Base-by-base conservation (phyloP, 2,797 vertebrate species). In the Premnoplex brunnescens region DNA sequence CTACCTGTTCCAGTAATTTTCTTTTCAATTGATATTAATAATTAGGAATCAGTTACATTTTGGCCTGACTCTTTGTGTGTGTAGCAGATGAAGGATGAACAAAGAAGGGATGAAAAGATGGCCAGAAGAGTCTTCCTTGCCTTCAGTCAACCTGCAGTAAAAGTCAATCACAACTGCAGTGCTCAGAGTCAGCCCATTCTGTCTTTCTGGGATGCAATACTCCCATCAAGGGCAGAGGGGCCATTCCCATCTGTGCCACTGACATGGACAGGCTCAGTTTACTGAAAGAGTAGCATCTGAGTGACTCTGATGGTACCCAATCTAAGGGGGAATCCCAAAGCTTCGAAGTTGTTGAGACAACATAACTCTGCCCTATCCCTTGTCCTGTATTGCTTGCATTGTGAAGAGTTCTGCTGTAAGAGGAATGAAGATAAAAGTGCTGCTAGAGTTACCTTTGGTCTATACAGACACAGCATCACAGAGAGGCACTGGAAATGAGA, bases 361-460 rank as follows among this genome's bases (percentile, higher is more conserved):
- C 39, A 5, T 32, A 75, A 79, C 41, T 67, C 62, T 78, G 43
- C 17, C 19, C 17, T 59, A 26, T 44, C 34, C 21, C 7, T 79
- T 86, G 21, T 66, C 76, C 54, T 58, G 32, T 21, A 23, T 36
- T 77, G 11, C 32, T 78, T 55, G 34, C 28, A 22, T 22, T 88
- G 52, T 62, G 63, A 76, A 55, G 32, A 15, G 21, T 32, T 76
- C 9, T 43, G 26, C 9, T 84, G 7, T 75, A 84, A 88, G 92
- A 79, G 76, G 92, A 63, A 64, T 71, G 64, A 84, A 91, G 58
- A 62, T 48, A 59, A 82, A 96, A 92, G 75, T 85, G 49, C 49
- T 89, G 41, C 73, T 23, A 20, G 41, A 37, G 63, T 83, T 95
- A 59, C 36, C 66, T 96, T 96, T 96, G 92, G 49, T 78, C 95